These are phyloP conservation scores for Athrips mouffetella DNA, from an alignment of 2,888 invertebrate species.

Conservation along the genomic window DNA sequence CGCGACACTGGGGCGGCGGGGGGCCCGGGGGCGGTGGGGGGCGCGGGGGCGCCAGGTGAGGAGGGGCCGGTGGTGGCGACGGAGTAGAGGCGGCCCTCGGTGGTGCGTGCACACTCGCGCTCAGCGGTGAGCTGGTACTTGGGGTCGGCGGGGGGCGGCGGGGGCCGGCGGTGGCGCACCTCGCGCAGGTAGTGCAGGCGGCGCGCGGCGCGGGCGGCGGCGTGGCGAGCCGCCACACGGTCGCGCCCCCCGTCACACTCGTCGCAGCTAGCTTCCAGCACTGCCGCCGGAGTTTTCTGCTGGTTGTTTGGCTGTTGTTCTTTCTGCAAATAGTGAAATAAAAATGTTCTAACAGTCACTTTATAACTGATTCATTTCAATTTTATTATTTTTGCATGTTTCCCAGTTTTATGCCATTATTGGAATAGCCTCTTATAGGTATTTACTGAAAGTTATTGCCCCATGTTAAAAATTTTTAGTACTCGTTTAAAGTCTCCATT, in stretches of 20 bases:
- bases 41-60: slow-evolving; percentile 22
- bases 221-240: slow-evolving; percentile 34
- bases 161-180: slow-evolving; percentile 19
- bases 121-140: slow-evolving; percentile 29
- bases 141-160: slow-evolving; percentile 12
- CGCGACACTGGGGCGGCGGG: slow-evolving; percentile 19
- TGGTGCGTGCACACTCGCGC: slow-evolving; percentile 35
- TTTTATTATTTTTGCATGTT: too few relatives aligned
- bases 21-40: slow-evolving; percentile 25
- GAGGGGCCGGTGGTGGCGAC: slow-evolving; percentile 13
- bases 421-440: too few relatives aligned
- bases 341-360: too few relatives aligned
- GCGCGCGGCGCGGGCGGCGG: slow-evolving; percentile 29
- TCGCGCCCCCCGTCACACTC: slow-evolving; percentile 28
- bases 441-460: too few relatives aligned
- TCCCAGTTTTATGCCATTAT: too few relatives aligned
- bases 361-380: too few relatives aligned
- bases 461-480: too few relatives aligned
- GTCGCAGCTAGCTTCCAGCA: slow-evolving; percentile 14
- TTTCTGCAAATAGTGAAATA: neutral
- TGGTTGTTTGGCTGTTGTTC: too few relatives aligned
- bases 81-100: slow-evolving; percentile 24
- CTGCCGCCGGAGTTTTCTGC: too few relatives aligned
- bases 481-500: too few relatives aligned
- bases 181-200: slow-evolving; percentile 34